A percentile compares a stretch with the other conserved stretches of the same genome.
These are phyloP conservation scores for pig (Sus scrofa) DNA, from an alignment of 2,113 vertebrate species.

Conservation along the genomic window T2T-Sscrofa CM000819.6:25815001-25815500, in stretches of 20 bases:
- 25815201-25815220: conserved; percentile 26
- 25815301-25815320: conserved; percentile 33
- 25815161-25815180: conserved; percentile 35
- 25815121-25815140: background rate
- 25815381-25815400: conserved; percentile 4
- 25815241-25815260: conserved; percentile 56
- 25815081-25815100: background rate
- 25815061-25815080: conserved; percentile 32
- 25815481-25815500: background rate
- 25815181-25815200: conserved; percentile 3
- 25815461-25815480: background rate
- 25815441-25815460: background rate
- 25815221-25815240: conserved; percentile 40
- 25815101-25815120: background rate
- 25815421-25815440: background rate
- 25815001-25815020: conserved; percentile 19
- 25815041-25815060: background rate
- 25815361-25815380: background rate
- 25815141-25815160: conserved; percentile 9
- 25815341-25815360: conserved; percentile 42
- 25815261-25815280: background rate
- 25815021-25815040: conserved; percentile 32
- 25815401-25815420: conserved; percentile 53
- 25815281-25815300: conserved; percentile 44
- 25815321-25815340: conserved; percentile 39